Conservation (phyloP, 2,888 invertebrate genomes). For the Chydorus sphaericus region DNA sequence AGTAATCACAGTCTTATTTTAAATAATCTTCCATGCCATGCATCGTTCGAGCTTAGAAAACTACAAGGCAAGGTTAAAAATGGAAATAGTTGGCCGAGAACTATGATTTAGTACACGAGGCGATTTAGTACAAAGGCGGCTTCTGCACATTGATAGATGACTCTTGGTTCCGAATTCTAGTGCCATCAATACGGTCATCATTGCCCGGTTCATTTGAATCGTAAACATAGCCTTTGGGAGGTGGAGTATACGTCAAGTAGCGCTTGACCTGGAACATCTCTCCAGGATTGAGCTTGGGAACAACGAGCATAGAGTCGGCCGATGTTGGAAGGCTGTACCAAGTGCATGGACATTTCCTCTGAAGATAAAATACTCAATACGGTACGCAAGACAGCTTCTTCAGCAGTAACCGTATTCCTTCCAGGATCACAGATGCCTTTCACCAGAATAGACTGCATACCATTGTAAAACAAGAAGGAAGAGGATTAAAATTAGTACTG, state of each 20-base stretch:
- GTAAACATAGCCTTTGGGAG: neutral
- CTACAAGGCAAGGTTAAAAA: no score
- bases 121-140: no score
- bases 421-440: conserved; percentile 51
- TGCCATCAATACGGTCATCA: no score
- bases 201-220: neutral
- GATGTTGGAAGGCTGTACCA: conserved; percentile 57
- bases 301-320: conserved; percentile 25
- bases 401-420: conserved; percentile 38
- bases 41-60: no score
- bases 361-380: conserved; percentile 51
- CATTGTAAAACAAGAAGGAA: no score
- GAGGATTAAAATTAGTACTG: no score
- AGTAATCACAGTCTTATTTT: no score
- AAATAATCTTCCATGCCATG: no score
- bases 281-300: neutral
- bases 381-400: conserved; percentile 47
- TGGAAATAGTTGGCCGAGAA: no score
- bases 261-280: neutral
- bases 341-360: conserved; percentile 52
- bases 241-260: neutral
- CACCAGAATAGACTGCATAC: conserved; percentile 49
- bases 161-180: no score
- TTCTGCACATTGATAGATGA: no score
- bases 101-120: no score